Percentiles rank a stretch among this genome's conserved stretches.
These are phyloP conservation scores for Edolisoma coerulescens DNA, from an alignment of 2,113 vertebrate species.

Conservation along the genomic window DNA sequence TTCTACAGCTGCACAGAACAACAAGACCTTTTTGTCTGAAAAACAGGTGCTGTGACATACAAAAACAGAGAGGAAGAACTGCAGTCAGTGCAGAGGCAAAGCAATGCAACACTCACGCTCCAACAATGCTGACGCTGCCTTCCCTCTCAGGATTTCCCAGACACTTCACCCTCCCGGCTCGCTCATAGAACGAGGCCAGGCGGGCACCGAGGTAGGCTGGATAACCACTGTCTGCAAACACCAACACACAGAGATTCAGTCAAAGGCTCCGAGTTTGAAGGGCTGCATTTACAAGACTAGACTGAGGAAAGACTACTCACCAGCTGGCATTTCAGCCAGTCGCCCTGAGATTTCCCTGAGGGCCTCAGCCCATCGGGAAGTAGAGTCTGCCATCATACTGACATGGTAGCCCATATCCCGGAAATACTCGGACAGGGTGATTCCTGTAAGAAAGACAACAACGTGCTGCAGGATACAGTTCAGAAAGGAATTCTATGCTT, in stretches of 20 bases:
- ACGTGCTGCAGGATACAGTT: background rate
- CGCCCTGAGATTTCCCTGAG: constrained; percentile 97
- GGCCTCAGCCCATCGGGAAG: constrained; percentile 96
- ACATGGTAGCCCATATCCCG: constrained; percentile 98
- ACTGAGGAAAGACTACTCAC: constrained; percentile 63
- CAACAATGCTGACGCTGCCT: constrained; percentile 97
- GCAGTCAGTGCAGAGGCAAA: background rate
- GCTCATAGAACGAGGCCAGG: constrained; percentile 94
- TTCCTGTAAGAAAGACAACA: constrained; percentile 74
- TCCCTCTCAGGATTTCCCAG: constrained; percentile 97
- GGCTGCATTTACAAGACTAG: background rate
- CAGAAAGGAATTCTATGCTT: background rate
- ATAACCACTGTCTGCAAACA: constrained; percentile 91
- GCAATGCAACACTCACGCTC: constrained; percentile 84
- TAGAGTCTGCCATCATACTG: constrained; percentile 99
- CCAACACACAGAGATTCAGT: background rate
- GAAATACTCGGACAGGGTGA: constrained; percentile 97
- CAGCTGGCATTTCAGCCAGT: constrained; percentile 97
- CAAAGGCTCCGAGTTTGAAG: background rate
- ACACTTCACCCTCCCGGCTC: constrained; percentile 95
- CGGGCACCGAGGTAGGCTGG: constrained; percentile 95
- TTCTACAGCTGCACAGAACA: background rate
- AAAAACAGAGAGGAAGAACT: background rate
- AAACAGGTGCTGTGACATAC: background rate
- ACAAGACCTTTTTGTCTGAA: background rate